Evolutionary conservation across 2,888 invertebrate genomes (phyloP).

Genomic region (Tiliacea citrago): DNA sequence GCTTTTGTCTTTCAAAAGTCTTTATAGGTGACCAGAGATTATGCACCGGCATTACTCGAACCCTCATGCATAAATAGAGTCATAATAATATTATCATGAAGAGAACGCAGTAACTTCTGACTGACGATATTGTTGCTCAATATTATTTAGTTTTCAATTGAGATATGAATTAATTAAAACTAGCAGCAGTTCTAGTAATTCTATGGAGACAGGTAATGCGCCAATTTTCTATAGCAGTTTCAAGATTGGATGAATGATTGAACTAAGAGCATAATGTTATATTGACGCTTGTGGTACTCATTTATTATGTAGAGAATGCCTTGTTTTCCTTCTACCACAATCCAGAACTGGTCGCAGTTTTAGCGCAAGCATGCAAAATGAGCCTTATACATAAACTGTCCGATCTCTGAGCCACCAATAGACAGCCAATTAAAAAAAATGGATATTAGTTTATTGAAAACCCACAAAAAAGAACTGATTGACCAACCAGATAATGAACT

Average conservation of each 20-base stretch:
- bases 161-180: constrained; percentile 61
- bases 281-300: constrained; percentile 1
- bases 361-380: background rate
- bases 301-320: constrained; percentile 11
- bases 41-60: constrained; percentile 45
- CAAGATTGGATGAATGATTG: constrained; percentile 44
- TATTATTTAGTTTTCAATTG: constrained; percentile 54
- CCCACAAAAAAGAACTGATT: background rate
- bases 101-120: constrained; percentile 32
- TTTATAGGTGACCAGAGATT: constrained; percentile 17
- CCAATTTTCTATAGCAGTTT: constrained; percentile 43
- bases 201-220: constrained; percentile 40
- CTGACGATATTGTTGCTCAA: constrained; percentile 46
- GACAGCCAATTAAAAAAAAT: background rate
- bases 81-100: constrained; percentile 44
- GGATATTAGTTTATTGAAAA: background rate
- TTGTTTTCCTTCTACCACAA: background rate
- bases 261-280: constrained; percentile 28
- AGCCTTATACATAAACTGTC: background rate
- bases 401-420: too few species aligned
- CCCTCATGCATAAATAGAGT: constrained; percentile 38
- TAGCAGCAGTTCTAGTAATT: constrained; percentile 37
- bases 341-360: background rate
- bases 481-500: constrained; percentile 27
- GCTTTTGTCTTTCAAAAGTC: constrained; percentile 27